Evolutionary conservation across 2,113 vertebrate species (phyloP).

Genomic region (Archilochus colubris): DNA sequence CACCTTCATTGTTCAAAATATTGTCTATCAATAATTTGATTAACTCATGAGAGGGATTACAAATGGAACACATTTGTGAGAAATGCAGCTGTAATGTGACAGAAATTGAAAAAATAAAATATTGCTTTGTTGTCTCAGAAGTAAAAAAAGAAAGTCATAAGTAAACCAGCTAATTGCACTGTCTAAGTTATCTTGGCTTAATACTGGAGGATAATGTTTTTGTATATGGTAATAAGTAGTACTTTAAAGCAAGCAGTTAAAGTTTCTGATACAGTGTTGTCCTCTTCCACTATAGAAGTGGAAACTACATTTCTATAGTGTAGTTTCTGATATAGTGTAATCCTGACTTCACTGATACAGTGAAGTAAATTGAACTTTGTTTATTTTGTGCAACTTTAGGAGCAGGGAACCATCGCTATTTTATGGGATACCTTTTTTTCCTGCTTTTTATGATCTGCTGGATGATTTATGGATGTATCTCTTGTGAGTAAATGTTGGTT

Average conservation of each 20-base stretch:
- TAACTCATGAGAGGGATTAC: background rate
- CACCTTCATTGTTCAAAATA: background rate
- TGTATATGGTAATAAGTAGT: background rate
- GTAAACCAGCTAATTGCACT: background rate
- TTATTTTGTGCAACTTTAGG: conserved; percentile 77
- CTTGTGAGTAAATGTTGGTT: conserved; percentile 83
- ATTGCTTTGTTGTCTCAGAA: background rate
- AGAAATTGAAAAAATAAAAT: background rate
- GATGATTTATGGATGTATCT: conserved; percentile 99
- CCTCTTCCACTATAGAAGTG: background rate
- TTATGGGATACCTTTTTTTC: conserved; percentile 99
- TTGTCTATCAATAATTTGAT: background rate
- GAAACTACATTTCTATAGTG: too few relatives aligned
- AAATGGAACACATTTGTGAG: background rate
- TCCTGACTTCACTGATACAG: background rate
- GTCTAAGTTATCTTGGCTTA: background rate
- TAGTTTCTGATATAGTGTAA: too few relatives aligned
- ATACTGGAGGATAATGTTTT: background rate
- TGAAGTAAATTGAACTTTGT: background rate
- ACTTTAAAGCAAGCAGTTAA: background rate
- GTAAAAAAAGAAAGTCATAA: background rate
- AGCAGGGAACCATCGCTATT: conserved; percentile 98
- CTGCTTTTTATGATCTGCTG: conserved; percentile 99
- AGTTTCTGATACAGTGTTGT: background rate
- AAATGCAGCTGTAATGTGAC: background rate